Base-by-base conservation (phyloP, 1,140 invertebrate species). In the Scaptomyza montana region DNA sequence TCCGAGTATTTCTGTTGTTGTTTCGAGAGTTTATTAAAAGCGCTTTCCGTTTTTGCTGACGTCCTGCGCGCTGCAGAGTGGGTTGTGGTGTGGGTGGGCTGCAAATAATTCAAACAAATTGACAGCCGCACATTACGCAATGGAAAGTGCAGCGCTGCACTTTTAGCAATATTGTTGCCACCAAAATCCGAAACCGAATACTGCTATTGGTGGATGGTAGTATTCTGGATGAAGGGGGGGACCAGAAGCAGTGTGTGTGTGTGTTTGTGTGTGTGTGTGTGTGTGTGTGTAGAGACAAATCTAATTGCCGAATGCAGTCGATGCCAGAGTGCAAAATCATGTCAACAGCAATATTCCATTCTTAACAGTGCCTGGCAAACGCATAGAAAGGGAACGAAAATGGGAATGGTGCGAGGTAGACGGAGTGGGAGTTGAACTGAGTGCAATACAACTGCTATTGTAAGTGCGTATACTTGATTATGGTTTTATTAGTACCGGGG, bases 301-400 rank as follows among this genome's bases (percentile, higher is more conserved):
- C 90, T 91, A 91, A 91, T 91, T 91, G 90, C 90, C 82, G 90
- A 91, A 91, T 91, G 90, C 90, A 91, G 90, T 91, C 90, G 77
- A 90, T 89, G 80, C 82, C 77, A 91, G 91, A 91, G 90, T 91
- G 90, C 90, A 91, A 91, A 91, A 91, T 91, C 90, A 91, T 91
- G 90, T 91, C 90, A 91, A 90, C 90, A 91, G 84, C 87, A 91
- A 91, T 90, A 82, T 91, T 90, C 86, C 90, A 91, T 91, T 91
- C 89, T 87, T 87, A 87, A 74, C 79, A 65, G 74, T 57, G 62
- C 64, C 61, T 60, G 21, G 19, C 39, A 50, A 62, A 28, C 13
- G 54, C 33, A 53, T 33, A 59, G 55, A 33, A 46, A 55, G 30
- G 28, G 39, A 36, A 2, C 12, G 28, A 9, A 9, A 16, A 4